Evolutionary conservation across 1,140 invertebrate species (phyloP), one percentile per base, ranked within the genome.

Genomic region (Argopecten irradians): DNA sequence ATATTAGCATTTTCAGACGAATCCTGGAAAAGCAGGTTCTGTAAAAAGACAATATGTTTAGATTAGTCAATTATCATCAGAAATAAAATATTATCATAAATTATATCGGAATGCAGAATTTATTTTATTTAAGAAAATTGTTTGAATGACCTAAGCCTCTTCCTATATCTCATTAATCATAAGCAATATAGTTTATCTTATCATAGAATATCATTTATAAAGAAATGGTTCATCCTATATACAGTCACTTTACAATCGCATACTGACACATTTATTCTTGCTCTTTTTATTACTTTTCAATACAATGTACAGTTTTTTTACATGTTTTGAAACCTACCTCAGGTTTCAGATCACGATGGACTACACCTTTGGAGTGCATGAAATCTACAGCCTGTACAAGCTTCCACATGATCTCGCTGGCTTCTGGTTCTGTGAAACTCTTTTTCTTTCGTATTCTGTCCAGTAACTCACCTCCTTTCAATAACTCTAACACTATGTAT

Each of bases 341-440:
- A 5, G 98, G 98, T 95, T 99, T 99, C 3, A 99, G 96, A 95
- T 99, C 98, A 83, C 98, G 95, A 95, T 99, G 98, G 36, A 98
- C 98, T 46, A 98, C 97, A 14, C 97, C 97, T 87, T 97, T 96
- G 32, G 96, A 96, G 95, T 98, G 98, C 96, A 99, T 98, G 94
- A 97, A 98, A 83, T 96, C 95, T 8, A 99, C 97, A 46, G 98
- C 98, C 5, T 97, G 97, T 0, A 98, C 97, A 36, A 99, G 95
- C 93, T 98, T 97, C 35, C 96, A 95, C 96, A 98, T 97, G 43
- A 98, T 96, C 89, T 95, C 94, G 91, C 96, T 96, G 43, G 97
- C 97, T 95, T 97, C 96, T 88, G 96, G 93, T 94, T 98, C 97
- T 13, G 97, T 97, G 92, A 98, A 98, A 71, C 96, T 96, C 86